Base-by-base conservation (phyloP, 2,797 vertebrate species). In the Hydrophis major region DNA sequence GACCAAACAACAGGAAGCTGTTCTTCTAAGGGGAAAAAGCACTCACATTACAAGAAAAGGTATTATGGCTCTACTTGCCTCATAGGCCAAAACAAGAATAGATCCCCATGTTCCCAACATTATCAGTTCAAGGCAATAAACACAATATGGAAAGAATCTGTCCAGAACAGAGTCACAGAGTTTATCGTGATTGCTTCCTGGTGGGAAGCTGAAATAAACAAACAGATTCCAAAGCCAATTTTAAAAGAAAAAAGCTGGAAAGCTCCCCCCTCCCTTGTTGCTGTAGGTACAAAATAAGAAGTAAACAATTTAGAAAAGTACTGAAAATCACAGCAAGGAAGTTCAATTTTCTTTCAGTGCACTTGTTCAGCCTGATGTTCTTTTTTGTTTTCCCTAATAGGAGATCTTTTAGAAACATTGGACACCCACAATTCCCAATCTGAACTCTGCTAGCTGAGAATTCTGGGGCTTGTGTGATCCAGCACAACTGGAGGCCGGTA, bases 151-250 rank as follows among this genome's bases (percentile, higher is more conserved):
- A 90, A 97, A 96, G 96, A 95, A 96, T 93, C 50, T 90, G 97
- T 95, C 94, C 95, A 96, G 97, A 95, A 94, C 93, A 97, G 95
- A 95, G 94, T 97, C 97, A 95, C 94, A 95, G 95, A 93, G 93
- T 96, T 98, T 98, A 98, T 99, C 98, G 98, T 94, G 96, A 98
- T 98, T 98, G 97, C 97, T 98, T 98, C 98, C 98, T 98, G 97
- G 96, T 95, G 97, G 96, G 97, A 98, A 97, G 94, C n/a, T 10
- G 93, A 92, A 94, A 96, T 97, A 98, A 98, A 98, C 96, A 98
- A 96, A 96, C 95, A 96, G 96, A 97, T 96, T 93, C 96, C 96
- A 96, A 97, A 96, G 97, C 97, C 96, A 97, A 94, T 94, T 90
- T 95, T 90, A 90, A 96, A 96, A 90, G 95, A 96, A 86, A 89